Evolutionary conservation across 2,888 invertebrate genomes (phyloP), one percentile per base, ranked within the genome.

Genomic region (Actias luna): DNA sequence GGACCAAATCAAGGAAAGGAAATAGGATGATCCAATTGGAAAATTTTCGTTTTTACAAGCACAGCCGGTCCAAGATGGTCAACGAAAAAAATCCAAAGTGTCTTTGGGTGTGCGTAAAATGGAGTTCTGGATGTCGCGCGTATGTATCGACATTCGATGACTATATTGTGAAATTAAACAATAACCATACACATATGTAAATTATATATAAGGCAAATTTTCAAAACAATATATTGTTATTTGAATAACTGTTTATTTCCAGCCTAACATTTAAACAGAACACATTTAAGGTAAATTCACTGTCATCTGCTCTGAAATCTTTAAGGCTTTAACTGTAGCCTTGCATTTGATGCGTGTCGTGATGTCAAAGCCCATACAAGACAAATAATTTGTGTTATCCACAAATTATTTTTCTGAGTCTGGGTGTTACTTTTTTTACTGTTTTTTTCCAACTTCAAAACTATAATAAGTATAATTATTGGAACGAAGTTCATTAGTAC

Each of bases 101-200:
- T 18, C 64, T 79, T 5, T 85, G 84, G 84, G 66, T 82, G 0
- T 81, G 82, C 60, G 63, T 70, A 2, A 73, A 69, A 27, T 77
- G 79, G 76, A 46, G 55, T 46, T 61, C 31, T 12, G 61, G 63
- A 2, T 65, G 62, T 16, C 46, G 60, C 5, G 50, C 63, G 0
- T 36, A 46, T 14, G 58, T 66, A 27, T 31, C 10, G 8, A 65
- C 63, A 0, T 29, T 42, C 29, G 29, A 61, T 5, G 57, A 66
- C 25, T n/a, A 60, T 64, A 50, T 69, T 16, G 14, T 65, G 16
- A 65, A 50, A 50, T 16, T 64, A 0, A 62, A 63, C 50, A 57
- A 67, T 5, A 31, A 52, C 0, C 85, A 85, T 63, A 82, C 71
- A 59, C 85, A 84, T 64, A 67, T 58, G 57, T 64, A 36, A 61